Conservation (phyloP, 2,888 invertebrate species). For the Allolobophora icterica region DNA sequence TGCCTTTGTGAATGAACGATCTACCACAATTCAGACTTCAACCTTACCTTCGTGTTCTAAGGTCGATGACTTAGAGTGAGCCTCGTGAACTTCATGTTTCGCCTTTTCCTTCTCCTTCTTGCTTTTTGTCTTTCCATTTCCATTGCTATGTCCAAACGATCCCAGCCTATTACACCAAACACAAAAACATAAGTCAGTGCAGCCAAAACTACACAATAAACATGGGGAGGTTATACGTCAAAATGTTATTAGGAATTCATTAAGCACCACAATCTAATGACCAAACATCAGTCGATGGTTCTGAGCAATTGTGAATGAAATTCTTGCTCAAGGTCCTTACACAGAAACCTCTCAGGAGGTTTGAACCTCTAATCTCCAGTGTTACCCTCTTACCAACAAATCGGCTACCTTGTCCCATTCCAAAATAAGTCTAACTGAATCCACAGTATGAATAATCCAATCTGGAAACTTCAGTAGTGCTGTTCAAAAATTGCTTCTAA, state of each 20-base stretch:
- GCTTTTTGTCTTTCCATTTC: conserved; percentile 12
- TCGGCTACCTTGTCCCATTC: no score
- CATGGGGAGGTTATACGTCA: not conserved
- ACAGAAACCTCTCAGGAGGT: no score
- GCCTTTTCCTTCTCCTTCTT: conserved; percentile 23
- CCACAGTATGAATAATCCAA: not conserved
- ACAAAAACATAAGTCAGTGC: not conserved
- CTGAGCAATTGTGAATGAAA: no score
- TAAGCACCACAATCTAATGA: no score
- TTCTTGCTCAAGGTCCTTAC: no score
- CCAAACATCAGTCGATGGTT: no score
- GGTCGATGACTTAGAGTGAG: not conserved
- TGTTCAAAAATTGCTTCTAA: not conserved
- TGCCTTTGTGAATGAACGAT: not conserved
- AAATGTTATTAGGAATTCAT: not conserved
- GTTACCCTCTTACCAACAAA: no score
- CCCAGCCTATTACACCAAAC: not conserved
- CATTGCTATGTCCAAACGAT: conserved; percentile 8
- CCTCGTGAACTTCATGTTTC: not conserved
- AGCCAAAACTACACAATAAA: not conserved
- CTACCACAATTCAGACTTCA: no score
- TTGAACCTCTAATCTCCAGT: no score
- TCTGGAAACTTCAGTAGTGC: not conserved
- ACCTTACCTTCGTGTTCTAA: not conserved
- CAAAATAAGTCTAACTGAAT: not conserved